Percentiles rank a stretch among this genome's conserved stretches.
phyloP scores from a whole-genome alignment of 2,888 invertebrate genomes.

The Leptodirus hochenwartii region DNA sequence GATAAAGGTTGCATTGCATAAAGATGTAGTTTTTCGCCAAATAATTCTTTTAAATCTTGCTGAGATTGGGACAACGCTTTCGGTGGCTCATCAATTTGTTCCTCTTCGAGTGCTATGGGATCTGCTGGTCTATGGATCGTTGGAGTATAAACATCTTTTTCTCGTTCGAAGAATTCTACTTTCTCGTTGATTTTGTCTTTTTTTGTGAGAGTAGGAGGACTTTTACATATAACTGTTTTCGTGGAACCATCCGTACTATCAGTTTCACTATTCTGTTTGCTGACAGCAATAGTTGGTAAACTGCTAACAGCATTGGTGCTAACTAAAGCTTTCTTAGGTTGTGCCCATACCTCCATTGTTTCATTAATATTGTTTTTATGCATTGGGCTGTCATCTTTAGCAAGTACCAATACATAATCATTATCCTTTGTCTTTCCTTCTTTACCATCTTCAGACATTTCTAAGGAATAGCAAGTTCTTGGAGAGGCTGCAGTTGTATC shows the following conservation, averaged over 20 bases:
- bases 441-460: constrained; percentile 26
- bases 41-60: constrained; percentile 62
- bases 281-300: constrained; percentile 21
- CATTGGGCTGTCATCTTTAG: constrained; percentile 19
- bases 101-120: constrained; percentile 17
- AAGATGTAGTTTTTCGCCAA: constrained; percentile 51
- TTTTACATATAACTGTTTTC: constrained; percentile 39
- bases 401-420: constrained; percentile 29
- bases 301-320: constrained; percentile 22
- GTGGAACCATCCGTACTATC: constrained; percentile 58
- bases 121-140: constrained; percentile 29
- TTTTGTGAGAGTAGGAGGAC: neutral
- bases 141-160: constrained; percentile 28
- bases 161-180: constrained; percentile 60
- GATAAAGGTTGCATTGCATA: constrained; percentile 34
- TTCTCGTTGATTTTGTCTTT: constrained; percentile 50
- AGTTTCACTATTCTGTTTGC: constrained; percentile 42
- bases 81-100: constrained; percentile 9
- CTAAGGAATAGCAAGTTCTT: constrained; percentile 29
- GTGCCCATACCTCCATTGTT: constrained; percentile 29
- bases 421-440: constrained; percentile 16
- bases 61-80: constrained; percentile 44
- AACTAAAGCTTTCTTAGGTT: constrained; percentile 22
- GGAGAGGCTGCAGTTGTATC: constrained; percentile 36
- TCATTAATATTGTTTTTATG: constrained; percentile 23